Percentiles rank a stretch among this genome's conserved stretches.
Evolutionary conservation across 1,140 invertebrate genomes (phyloP).

Genomic region (Caenorhabditis briggsae): DNA sequence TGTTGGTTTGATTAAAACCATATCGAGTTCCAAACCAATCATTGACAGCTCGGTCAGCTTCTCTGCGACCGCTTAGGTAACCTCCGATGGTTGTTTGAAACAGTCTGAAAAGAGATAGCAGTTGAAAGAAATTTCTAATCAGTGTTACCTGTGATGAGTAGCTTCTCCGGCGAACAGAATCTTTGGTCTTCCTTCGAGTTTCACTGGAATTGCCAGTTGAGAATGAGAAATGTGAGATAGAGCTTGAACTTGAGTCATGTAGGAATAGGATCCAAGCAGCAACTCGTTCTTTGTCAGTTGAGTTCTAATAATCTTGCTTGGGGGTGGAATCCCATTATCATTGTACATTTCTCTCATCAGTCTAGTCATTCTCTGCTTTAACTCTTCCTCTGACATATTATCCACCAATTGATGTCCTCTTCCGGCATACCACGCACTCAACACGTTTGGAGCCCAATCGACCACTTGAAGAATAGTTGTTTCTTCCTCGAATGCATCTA

Average conservation of each 20-base stretch:
- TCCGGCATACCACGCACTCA: constrained; percentile 67
- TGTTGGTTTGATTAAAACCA: neutral
- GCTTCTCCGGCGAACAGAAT: constrained; percentile 64
- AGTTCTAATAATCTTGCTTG: constrained; percentile 63
- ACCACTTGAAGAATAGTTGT: constrained; percentile 61
- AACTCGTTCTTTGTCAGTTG: constrained; percentile 66
- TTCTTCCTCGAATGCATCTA: constrained; percentile 61
- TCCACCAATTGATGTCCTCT: constrained; percentile 62
- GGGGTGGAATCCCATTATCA: constrained; percentile 61
- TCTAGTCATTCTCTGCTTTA: constrained; percentile 55
- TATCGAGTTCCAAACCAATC: constrained; percentile 38
- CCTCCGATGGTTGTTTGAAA: constrained; percentile 65
- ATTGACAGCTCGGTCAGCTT: constrained; percentile 57
- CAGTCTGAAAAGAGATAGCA: constrained; percentile 51
- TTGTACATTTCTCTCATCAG: constrained; percentile 62
- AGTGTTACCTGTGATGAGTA: constrained; percentile 60
- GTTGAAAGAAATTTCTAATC: neutral
- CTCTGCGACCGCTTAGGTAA: constrained; percentile 60
- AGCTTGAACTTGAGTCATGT: constrained; percentile 60
- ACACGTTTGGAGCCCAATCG: constrained; percentile 60
- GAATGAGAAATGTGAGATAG: constrained; percentile 59
- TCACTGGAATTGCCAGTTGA: constrained; percentile 61
- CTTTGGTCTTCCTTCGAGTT: constrained; percentile 54
- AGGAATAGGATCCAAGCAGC: constrained; percentile 66
- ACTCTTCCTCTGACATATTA: constrained; percentile 59